Evolutionary conservation across 2,888 invertebrate species (phyloP).

Genomic region (Ectemnius lituratus): DNA sequence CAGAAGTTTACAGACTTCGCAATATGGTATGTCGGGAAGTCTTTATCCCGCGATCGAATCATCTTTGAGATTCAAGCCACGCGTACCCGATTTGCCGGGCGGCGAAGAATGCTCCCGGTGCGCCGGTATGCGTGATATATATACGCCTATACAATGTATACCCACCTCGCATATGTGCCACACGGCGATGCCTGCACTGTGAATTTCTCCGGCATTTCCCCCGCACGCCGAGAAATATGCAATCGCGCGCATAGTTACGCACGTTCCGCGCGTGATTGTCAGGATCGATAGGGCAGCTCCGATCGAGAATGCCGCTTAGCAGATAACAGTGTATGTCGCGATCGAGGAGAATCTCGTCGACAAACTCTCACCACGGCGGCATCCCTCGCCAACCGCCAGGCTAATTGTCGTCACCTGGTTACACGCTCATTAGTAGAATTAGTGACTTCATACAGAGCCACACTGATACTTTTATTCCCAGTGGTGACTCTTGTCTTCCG

Average conservation of each 20-base stretch:
- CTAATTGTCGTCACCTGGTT: constrained; percentile 24
- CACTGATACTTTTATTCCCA: no score
- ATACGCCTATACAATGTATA: neutral
- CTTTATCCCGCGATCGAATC: constrained; percentile 4
- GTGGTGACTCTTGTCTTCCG: no score
- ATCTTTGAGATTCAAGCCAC: neutral
- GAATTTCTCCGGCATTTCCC: constrained; percentile 41
- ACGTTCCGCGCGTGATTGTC: constrained; percentile 54
- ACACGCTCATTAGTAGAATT: no score
- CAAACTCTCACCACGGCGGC: neutral
- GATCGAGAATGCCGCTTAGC: constrained; percentile 52
- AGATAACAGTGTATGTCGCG: constrained; percentile 40
- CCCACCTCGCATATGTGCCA: neutral
- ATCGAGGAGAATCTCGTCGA: constrained; percentile 14
- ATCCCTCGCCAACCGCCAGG: constrained; percentile 6
- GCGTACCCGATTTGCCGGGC: neutral
- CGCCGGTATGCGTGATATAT: constrained; percentile 4
- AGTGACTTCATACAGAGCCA: no score
- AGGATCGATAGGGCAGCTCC: constrained; percentile 56
- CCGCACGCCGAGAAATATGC: constrained; percentile 42
- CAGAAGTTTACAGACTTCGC: neutral
- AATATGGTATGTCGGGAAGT: neutral
- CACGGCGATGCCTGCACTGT: constrained; percentile 15
- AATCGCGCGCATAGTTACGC: constrained; percentile 43
- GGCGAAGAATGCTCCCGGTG: neutral